phyloP scores from a whole-genome alignment of 2,888 invertebrate genomes.

The Ceramica pisi region DNA sequence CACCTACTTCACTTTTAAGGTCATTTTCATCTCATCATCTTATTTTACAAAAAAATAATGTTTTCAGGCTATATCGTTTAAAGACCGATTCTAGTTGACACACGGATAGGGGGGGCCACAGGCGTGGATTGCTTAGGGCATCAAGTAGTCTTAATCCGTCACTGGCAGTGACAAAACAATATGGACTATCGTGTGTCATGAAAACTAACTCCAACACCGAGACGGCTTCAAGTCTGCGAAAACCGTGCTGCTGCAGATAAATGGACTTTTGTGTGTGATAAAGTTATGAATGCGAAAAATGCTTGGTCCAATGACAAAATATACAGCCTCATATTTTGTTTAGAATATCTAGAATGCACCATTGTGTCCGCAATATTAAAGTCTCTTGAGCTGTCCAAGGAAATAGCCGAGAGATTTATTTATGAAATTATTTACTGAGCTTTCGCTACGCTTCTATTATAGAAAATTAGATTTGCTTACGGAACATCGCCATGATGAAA shows the following conservation, averaged over 20 bases:
- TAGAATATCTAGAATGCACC: neutral
- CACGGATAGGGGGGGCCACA: too few relatives aligned
- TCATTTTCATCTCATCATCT: too few relatives aligned
- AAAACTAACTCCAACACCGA: neutral
- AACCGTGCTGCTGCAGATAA: conserved; percentile 14
- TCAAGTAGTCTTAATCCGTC: too few relatives aligned
- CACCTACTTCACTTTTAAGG: too few relatives aligned
- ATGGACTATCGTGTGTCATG: conserved; percentile 32
- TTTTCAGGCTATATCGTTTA: too few relatives aligned
- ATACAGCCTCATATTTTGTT: conserved; percentile 2
- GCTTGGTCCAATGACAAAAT: neutral
- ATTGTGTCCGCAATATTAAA: conserved; percentile 22
- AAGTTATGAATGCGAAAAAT: conserved; percentile 18
- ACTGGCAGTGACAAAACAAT: conserved; percentile 37
- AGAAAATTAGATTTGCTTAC: conserved; percentile 61
- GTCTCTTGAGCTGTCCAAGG: conserved; percentile 17
- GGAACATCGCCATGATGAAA: conserved; percentile 52
- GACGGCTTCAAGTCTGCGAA: conserved; percentile 11
- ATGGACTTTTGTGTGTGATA: conserved; percentile 1
- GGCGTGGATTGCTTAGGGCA: too few relatives aligned
- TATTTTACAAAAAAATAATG: too few relatives aligned
- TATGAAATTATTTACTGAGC: conserved; percentile 49
- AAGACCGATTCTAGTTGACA: too few relatives aligned
- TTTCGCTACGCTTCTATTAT: conserved; percentile 57
- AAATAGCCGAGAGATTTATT: conserved; percentile 52